Base-by-base conservation (phyloP, 2,113 vertebrate genomes). In the Pantherophis guttatus region DNA sequence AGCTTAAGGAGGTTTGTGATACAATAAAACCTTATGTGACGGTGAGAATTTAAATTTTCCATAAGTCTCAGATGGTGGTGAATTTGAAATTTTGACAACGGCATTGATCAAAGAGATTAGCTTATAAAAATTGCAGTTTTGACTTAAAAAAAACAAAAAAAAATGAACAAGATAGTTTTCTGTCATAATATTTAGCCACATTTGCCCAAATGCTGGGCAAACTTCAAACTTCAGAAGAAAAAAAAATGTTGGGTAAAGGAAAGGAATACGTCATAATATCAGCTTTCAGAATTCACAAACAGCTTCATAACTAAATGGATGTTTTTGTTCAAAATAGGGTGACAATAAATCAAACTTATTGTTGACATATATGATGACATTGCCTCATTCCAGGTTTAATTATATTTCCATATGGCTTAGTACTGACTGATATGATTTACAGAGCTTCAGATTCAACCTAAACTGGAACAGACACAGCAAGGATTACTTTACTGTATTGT, bases 11-110 rank as follows among this genome's bases (percentile, higher is more conserved):
- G 59, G 89, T 93, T 91, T 90, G 17, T 57, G 52, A 89, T 95
- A 87, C 52, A 89, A 44, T 93, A 89, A 91, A 53, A 94, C 90
- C 48, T 7, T 44, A 48, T 15, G 95, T 65, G 48, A 52, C 0
- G n/a, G 39, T 59, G 33, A 92, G 92, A 94, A 96, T 88, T 3
- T 15, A 93, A 87, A 15, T 93, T 88, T 92, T 92, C 94, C 44
- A 95, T 86, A 65, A 93, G 62, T 86, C 8, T 91, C 57, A 94
- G 85, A 95, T 91, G 62, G 39, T 33, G 21, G 53, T 85, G 92
- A 93, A 95, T 65, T 95, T 86, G 54, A 29, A 87, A 92, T 95
- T 96, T 95, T 94, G 55, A 85, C 10, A 92, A 24, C 53, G 15
- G 24, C 21, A 1, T 86, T 93, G 90, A 92, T 94, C 88, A 54